A percentile compares a stretch with the other conserved stretches of the same genome.
These are phyloP conservation scores for Ennomos quercinarius DNA, from an alignment of 2,888 invertebrate genomes.

Conservation along the genomic window DNA sequence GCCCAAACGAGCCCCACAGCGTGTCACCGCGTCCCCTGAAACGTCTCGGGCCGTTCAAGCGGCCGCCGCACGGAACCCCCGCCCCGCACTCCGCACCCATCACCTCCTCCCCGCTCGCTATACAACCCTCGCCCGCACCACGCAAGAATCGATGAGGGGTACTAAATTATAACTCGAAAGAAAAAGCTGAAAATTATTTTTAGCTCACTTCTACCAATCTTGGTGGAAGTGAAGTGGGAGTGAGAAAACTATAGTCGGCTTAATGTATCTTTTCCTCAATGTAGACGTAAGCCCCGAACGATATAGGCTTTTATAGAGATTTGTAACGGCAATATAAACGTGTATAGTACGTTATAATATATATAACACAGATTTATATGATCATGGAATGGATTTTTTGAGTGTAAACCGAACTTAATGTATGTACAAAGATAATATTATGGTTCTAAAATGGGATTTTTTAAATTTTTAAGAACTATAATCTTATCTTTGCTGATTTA, in stretches of 20 bases:
- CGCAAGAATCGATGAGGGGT: slow-evolving; percentile 66
- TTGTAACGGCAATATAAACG: background rate
- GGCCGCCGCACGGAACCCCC: slow-evolving; percentile 58
- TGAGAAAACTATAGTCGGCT: too few species aligned
- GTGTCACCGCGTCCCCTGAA: slow-evolving; percentile 89
- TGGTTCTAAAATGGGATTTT: too few species aligned
- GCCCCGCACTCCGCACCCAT: slow-evolving; percentile 50
- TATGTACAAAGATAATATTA: background rate
- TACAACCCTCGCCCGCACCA: slow-evolving; percentile 47
- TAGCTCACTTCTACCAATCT: too few species aligned
- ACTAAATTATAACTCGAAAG: background rate
- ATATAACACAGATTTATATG: too few species aligned
- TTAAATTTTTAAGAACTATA: too few species aligned
- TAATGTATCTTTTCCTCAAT: too few species aligned
- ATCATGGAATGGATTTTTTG: too few species aligned
- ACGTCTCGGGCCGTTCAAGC: slow-evolving; percentile 88
- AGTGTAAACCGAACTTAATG: background rate
- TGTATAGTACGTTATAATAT: background rate
- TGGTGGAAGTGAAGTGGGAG: too few species aligned
- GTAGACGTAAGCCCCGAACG: background rate
- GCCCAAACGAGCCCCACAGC: slow-evolving; percentile 56
- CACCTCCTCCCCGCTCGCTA: slow-evolving; percentile 45
- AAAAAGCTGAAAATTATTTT: background rate
- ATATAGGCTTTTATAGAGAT: background rate
- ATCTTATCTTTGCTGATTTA: too few species aligned